Evolutionary conservation across 2,888 invertebrate genomes (phyloP).

Genomic region (Macaria liturata): DNA sequence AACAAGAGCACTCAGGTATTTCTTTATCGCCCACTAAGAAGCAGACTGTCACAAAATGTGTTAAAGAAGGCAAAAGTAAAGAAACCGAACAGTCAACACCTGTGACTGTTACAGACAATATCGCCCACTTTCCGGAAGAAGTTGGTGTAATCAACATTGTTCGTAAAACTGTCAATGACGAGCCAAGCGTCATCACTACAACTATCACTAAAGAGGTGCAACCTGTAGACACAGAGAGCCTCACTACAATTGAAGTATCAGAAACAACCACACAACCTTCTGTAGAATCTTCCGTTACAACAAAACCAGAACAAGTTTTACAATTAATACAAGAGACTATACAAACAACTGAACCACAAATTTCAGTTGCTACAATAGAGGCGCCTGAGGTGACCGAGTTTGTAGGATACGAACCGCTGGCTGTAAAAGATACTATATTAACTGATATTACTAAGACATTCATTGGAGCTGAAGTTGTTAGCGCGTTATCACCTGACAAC

Average conservation of each 20-base stretch:
- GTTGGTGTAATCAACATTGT: conserved; percentile 18
- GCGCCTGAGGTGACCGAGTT: conserved; percentile 8
- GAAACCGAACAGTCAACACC: background rate
- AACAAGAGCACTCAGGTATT: conserved; percentile 33
- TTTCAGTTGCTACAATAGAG: conserved; percentile 26
- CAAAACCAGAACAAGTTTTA: conserved; percentile 22
- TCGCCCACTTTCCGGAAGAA: conserved; percentile 10
- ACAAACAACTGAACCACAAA: conserved; percentile 33
- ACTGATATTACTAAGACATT: conserved; percentile 39
- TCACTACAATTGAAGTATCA: no score
- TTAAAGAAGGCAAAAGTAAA: conserved; percentile 3
- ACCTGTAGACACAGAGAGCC: conserved; percentile 15
- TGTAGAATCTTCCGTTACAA: conserved; percentile 7
- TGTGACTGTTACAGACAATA: conserved; percentile 5
- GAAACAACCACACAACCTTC: conserved; percentile 14
- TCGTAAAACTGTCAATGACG: conserved; percentile 20
- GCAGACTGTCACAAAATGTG: background rate
- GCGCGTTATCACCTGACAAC: conserved; percentile 27
- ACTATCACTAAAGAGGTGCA: conserved; percentile 16
- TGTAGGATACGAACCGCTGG: conserved; percentile 6
- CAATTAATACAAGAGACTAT: conserved; percentile 37
- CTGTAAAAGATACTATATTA: conserved; percentile 22
- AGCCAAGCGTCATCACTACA: conserved; percentile 22
- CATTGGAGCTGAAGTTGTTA: conserved; percentile 44
- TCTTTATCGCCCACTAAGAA: conserved; percentile 16